Base-by-base conservation (phyloP, 2,888 invertebrate species). In the Sphaerophoria taeniata region DNA sequence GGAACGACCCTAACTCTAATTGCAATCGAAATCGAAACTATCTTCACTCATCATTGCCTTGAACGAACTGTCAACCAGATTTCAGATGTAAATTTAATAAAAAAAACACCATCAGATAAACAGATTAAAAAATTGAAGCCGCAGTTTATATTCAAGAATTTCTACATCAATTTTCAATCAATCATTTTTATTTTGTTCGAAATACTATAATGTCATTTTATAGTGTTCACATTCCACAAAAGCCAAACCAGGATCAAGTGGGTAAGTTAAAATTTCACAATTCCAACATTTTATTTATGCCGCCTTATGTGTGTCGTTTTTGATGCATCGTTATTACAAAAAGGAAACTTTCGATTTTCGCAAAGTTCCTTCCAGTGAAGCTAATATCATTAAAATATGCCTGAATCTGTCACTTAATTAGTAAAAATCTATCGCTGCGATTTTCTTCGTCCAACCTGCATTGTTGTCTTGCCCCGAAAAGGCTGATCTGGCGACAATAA, bases 151-250 rank as follows among this genome's bases (percentile, higher is more conserved):
- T 67, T 16, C 71, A 55, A 24, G 60, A 6, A 67, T 60, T 56
- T 24, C 47, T 63, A 58, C 56, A 60, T 67, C 49, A 45, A 72
- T 34, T 34, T 53, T 33, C 14, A 24, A 58, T 45, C 47, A 71
- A 51, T 11, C 12, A 36, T 12, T 16, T 36, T 14, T 47, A 11
- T 47, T 63, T 16, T 33, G 7, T 12, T 31, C 7, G 65, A 43
- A 49, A 49, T 75, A 45, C 53, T 43, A 85, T 34, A 56, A 85
- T 85, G 85, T 85, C 85, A 56, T 85, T 65, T 34, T 85, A 73
- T 70, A 81, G 85, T 69, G 85, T 85, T 6, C 53, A 85, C 53
- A 85, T 85, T 85, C 85, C 85, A 24, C 81, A 77, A 73, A 85
- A 85, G 16, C 49, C 49, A 14, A 63, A 0, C 3, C 75, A 75